phyloP scores from a whole-genome alignment of 2,888 invertebrate genomes.

The Acanthosepion esculentum region DNA sequence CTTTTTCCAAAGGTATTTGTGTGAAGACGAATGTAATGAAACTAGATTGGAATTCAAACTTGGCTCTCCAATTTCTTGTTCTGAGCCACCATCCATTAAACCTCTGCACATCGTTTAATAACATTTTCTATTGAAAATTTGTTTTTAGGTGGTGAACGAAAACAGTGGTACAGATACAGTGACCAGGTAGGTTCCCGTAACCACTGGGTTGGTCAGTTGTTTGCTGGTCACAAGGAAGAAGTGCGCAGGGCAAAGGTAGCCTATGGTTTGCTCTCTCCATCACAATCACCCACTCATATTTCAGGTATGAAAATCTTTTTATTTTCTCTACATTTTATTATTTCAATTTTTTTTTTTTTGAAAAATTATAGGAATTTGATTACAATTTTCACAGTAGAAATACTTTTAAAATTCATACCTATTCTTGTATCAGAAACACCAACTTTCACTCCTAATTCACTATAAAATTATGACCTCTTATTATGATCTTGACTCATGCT shows the following conservation, averaged over 20 bases:
- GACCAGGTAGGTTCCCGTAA: conserved; percentile 81
- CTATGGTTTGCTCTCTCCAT: conserved; percentile 59
- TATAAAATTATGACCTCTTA: too few species aligned
- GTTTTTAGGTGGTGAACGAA: conserved; percentile 82
- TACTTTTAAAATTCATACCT: too few species aligned
- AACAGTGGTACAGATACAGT: conserved; percentile 90
- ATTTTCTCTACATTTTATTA: neutral
- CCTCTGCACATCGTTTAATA: too few species aligned
- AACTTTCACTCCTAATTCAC: too few species aligned
- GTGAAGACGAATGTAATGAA: too few species aligned
- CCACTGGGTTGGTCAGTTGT: conserved; percentile 90
- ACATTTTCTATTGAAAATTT: conserved; percentile 25
- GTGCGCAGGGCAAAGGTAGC: conserved; percentile 76
- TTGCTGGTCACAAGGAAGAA: conserved; percentile 86
- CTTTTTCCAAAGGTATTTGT: too few species aligned
- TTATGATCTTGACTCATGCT: too few species aligned
- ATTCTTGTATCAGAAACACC: too few species aligned
- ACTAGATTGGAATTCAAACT: too few species aligned
- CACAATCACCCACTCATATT: conserved; percentile 57
- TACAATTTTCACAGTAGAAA: too few species aligned
- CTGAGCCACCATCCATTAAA: too few species aligned
- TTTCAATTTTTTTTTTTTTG: neutral
- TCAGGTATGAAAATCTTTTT: neutral
- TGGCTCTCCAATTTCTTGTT: too few species aligned
- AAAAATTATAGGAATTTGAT: neutral